These are phyloP conservation scores for Protophormia terraenovae DNA, from an alignment of 2,888 invertebrate species.

Conservation along the genomic window DNA sequence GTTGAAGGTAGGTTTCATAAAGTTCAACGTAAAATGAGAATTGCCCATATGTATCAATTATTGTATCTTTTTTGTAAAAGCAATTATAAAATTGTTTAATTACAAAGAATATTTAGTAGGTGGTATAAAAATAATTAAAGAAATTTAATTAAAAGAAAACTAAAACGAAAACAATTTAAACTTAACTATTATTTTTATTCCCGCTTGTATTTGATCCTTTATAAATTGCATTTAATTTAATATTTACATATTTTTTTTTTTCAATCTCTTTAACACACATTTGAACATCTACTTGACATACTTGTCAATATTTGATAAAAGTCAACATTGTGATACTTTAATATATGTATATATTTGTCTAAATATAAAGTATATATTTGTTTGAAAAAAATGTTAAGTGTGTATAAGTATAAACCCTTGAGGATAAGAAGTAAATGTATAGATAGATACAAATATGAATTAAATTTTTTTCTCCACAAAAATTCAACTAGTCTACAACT, in stretches of 20 bases:
- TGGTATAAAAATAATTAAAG: neutral
- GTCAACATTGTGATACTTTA: constrained; percentile 42
- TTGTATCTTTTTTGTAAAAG: no score
- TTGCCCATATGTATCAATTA: no score
- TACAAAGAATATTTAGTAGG: neutral
- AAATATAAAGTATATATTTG: neutral
- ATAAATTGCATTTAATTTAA: neutral
- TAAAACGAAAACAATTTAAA: neutral
- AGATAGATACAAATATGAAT: constrained; percentile 14
- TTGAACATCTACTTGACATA: constrained; percentile 52
- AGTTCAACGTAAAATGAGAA: no score
- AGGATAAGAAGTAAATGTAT: constrained; percentile 16
- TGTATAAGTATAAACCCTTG: constrained; percentile 16
- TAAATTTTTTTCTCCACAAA: neutral
- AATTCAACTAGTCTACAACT: constrained; percentile 13
- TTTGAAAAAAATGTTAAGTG: neutral
- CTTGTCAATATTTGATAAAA: constrained; percentile 50
- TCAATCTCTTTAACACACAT: constrained; percentile 21
- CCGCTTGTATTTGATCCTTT: constrained; percentile 1
- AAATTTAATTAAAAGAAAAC: neutral
- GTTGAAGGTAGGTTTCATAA: no score
- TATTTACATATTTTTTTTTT: neutral
- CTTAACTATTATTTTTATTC: neutral
- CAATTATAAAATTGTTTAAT: neutral
- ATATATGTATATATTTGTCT: neutral